Base-by-base conservation (phyloP, 2,113 vertebrate genomes). In the Oryzias javanicus region DNA sequence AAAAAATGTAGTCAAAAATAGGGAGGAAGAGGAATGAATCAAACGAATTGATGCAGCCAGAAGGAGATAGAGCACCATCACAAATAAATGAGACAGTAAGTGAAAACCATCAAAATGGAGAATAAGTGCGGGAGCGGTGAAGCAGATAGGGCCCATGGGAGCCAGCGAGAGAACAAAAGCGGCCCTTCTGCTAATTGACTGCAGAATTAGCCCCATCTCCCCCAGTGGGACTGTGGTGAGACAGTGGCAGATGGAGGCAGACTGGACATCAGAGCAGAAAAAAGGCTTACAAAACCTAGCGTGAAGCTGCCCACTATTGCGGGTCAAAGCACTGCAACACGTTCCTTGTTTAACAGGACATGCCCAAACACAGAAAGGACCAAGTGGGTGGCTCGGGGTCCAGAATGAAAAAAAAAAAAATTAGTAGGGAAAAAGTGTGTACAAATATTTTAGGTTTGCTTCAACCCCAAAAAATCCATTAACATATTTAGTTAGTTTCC, bases 181-280 rank as follows among this genome's bases (percentile, higher is more conserved):
- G 82, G 90, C 91, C 95, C 95, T 95, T 97, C 95, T 94, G 94
- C 95, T 98, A 98, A 99, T 98, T 96, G 96, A 98, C 95, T 98
- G 96, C 95, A 96, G 96, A 98, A 97, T 97, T 95, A 98, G 94
- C 94, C 90, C 79, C 84, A 67, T 77, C 86, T 88, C 78, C 86
- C 94, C 94, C 93, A 88, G 77, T 90, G 95, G 96, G 95, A 94
- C 90, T 77, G 64, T 59, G 84, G 82, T 74, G 89, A 88, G 91
- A 92, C 93, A 80, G 90, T 74, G 78, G 94, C 96, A 97, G 96
- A 97, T 96, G 95, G 96, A 96, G 89, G 84, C 86, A 72, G 92
- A 92, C 88, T 66, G 89, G 94, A 94, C 93, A 89, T 88, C 45
- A 1, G 60, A 63, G 89, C 85, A 90, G 87, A 90, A 89, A 88